Percentiles rank a stretch among this genome's conserved stretches.
Conservation (phyloP, 35 echinoderm and acorn worm genomes). For the Heliocidaris tuberculata region DNA sequence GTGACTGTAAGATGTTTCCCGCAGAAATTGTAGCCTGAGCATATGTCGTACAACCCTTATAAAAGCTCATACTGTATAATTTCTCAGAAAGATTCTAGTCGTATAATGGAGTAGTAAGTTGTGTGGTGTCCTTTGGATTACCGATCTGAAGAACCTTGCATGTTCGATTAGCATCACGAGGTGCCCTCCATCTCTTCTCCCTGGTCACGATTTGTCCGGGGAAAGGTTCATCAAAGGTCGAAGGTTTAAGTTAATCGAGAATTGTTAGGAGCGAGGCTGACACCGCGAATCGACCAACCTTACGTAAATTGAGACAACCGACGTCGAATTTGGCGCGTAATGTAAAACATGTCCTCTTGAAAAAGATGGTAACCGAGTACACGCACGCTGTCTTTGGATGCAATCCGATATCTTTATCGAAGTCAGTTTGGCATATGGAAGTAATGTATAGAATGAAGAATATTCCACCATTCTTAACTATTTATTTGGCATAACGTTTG, state of each 20-base stretch:
- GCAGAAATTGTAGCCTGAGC: too few species aligned
- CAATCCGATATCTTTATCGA: background rate
- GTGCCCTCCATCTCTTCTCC: background rate
- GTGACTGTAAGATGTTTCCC: too few species aligned
- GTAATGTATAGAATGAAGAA: too few species aligned
- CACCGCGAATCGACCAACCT: background rate
- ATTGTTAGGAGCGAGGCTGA: background rate
- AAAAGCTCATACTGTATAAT: too few species aligned
- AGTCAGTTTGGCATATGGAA: background rate
- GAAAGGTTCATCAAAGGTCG: background rate
- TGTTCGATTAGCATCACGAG: too few species aligned
- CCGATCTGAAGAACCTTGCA: too few species aligned
- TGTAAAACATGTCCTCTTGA: background rate
- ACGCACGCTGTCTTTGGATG: background rate
- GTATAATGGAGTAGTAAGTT: too few species aligned
- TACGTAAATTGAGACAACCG: background rate
- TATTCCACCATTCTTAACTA: too few species aligned
- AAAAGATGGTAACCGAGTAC: background rate
- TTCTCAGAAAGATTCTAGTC: too few species aligned
- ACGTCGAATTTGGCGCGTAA: background rate
- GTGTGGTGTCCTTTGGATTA: too few species aligned
- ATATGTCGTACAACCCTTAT: too few species aligned
- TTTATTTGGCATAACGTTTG: too few species aligned
- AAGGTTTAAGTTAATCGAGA: background rate
- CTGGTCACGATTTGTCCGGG: background rate